phyloP scores from a whole-genome alignment of 2,888 invertebrate genomes.

The Alsophila aescularia region DNA sequence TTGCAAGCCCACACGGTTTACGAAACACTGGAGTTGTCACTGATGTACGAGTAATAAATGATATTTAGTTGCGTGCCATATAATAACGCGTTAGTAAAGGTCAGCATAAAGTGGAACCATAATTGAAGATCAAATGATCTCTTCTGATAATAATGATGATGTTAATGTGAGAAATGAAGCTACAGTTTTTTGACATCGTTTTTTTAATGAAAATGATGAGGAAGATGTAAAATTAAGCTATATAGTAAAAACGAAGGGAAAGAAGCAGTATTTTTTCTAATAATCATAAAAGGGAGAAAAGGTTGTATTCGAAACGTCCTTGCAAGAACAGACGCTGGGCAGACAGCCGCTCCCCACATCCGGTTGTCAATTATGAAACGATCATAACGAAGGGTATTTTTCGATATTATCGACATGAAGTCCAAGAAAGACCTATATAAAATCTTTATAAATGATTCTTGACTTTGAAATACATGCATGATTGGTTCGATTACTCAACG shows the following conservation, averaged over 20 bases:
- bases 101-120: slow-evolving; percentile 51
- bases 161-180: slow-evolving; percentile 27
- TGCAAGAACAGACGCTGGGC: slow-evolving; percentile 54
- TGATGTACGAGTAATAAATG: slow-evolving; percentile 46
- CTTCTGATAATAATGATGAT: slow-evolving; percentile 47
- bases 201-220: background rate
- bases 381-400: slow-evolving; percentile 19
- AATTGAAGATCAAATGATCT: slow-evolving; percentile 58
- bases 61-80: slow-evolving; percentile 63
- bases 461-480: slow-evolving; percentile 7
- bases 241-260: background rate
- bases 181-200: slow-evolving; percentile 10
- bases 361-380: slow-evolving; percentile 52
- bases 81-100: slow-evolving; percentile 67
- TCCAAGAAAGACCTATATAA: background rate
- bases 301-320: slow-evolving; percentile 59
- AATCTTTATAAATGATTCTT: background rate
- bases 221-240: background rate
- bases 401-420: background rate
- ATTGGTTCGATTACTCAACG: slow-evolving; percentile 19
- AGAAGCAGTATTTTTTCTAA: slow-evolving; percentile 37
- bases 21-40: slow-evolving; percentile 67
- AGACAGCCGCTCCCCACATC: slow-evolving; percentile 60
- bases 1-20: slow-evolving; percentile 48
- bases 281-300: slow-evolving; percentile 64